Conservation (phyloP, 2,797 vertebrate genomes). For the Siniperca scherzeri region DNA sequence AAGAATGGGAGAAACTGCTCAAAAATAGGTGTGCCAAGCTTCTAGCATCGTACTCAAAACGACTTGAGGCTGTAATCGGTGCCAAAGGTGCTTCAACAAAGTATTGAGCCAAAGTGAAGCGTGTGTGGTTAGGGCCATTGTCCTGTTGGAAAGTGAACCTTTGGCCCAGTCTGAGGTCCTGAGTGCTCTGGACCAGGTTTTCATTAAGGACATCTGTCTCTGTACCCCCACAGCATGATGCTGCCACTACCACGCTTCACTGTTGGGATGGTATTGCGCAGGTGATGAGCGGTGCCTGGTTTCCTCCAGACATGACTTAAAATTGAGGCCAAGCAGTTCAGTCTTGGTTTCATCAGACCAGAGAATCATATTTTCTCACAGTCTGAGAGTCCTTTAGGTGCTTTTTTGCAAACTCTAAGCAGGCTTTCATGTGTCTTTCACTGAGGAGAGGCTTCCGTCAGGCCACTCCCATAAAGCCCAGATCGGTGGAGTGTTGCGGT, state of each 20-base stretch:
- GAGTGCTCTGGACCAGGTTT: background rate
- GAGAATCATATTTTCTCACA: background rate
- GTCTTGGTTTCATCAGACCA: background rate
- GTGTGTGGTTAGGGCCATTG: background rate
- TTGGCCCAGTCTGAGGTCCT: background rate
- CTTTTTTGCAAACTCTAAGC: background rate
- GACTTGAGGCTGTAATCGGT: no score
- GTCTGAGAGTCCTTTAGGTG: background rate
- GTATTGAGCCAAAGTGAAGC: no score
- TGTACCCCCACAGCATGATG: no score
- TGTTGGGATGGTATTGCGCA: background rate
- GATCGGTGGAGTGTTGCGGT: background rate
- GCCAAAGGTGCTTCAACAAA: no score
- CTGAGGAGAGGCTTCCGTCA: background rate
- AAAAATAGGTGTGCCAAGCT: no score
- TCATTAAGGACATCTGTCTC: no score
- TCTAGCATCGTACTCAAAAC: no score
- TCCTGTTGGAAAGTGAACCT: background rate
- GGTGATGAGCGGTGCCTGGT: background rate
- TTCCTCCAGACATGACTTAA: background rate
- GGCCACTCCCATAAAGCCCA: background rate
- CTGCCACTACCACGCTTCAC: no score
- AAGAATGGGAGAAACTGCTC: no score
- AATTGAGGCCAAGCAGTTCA: background rate
- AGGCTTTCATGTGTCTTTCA: background rate